Evolutionary conservation across 2,888 invertebrate genomes (phyloP).

Genomic region (Chrysina gloriosa): DNA sequence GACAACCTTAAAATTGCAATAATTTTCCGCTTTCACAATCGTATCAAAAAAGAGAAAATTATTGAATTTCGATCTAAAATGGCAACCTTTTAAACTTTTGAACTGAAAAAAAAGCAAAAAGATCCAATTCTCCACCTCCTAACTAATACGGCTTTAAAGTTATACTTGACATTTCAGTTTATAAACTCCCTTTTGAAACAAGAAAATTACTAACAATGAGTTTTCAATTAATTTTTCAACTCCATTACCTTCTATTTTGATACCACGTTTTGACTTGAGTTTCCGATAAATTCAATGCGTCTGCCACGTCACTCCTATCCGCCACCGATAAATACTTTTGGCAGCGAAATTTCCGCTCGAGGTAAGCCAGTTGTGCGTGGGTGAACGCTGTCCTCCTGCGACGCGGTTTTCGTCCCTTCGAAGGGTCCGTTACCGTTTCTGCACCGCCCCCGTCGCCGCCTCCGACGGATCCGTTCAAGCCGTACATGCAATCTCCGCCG

Average conservation of each 20-base stretch:
- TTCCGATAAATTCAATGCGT: slow-evolving; percentile 88
- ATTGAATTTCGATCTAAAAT: too few species aligned
- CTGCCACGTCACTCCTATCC: slow-evolving; percentile 92
- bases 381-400: slow-evolving; percentile 92
- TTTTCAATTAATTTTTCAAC: not conserved
- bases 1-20: too few species aligned
- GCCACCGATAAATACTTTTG: slow-evolving; percentile 95
- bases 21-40: too few species aligned
- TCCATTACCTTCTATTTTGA: slow-evolving; percentile 83
- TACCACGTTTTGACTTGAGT: slow-evolving; percentile 98
- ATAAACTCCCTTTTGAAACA: too few species aligned
- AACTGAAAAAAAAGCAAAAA: too few species aligned
- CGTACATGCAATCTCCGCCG: slow-evolving; percentile 58
- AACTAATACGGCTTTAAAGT: too few species aligned
- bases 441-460: slow-evolving; percentile 44
- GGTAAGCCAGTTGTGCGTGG: slow-evolving; percentile 90
- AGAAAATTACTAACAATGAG: too few species aligned
- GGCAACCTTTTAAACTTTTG: too few species aligned
- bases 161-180: too few species aligned
- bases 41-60: too few species aligned
- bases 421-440: slow-evolving; percentile 53
- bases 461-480: slow-evolving; percentile 8
- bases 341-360: slow-evolving; percentile 92
- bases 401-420: slow-evolving; percentile 80
- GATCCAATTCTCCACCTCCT: too few species aligned